Evolutionary conservation across 2,113 vertebrate species (phyloP).

Genomic region (Sporophila hypoxantha): DNA sequence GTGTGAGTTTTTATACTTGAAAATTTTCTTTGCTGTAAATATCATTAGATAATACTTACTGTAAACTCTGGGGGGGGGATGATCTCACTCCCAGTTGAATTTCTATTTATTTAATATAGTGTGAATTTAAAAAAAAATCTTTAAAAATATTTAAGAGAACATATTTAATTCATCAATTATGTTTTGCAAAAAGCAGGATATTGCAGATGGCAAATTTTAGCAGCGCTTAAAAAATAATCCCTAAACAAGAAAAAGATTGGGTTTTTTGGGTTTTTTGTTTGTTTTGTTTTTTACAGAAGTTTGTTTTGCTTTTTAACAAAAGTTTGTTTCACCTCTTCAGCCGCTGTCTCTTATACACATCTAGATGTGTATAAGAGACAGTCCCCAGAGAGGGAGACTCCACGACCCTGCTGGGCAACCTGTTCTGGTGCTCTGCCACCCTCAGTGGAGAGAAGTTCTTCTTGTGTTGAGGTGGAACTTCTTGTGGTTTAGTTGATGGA

Average conservation of each 20-base stretch:
- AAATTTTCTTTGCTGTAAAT: neutral
- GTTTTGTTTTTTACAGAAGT: neutral
- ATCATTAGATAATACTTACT: neutral
- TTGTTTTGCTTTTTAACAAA: too few relatives aligned
- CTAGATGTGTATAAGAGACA: too few relatives aligned
- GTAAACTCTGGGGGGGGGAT: neutral
- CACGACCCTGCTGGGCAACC: rapidly evolving
- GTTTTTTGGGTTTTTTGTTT: neutral
- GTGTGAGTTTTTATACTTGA: neutral
- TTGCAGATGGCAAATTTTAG: neutral
- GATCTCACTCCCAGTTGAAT: neutral
- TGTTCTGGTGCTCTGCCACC: neutral
- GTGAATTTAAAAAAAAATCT: rapidly evolving
- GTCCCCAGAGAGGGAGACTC: too few relatives aligned
- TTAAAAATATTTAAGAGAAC: neutral
- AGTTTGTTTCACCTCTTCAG: too few relatives aligned
- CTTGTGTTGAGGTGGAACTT: neutral
- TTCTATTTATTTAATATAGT: neutral
- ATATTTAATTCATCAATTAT: neutral
- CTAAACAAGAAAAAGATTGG: neutral
- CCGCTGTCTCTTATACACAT: too few relatives aligned
- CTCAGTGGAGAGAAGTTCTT: neutral
- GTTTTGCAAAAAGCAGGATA: neutral
- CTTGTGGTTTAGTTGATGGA: neutral
- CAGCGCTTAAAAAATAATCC: neutral